Evolutionary conservation across 1,140 invertebrate species (phyloP).

Genomic region (Patella vulgata): DNA sequence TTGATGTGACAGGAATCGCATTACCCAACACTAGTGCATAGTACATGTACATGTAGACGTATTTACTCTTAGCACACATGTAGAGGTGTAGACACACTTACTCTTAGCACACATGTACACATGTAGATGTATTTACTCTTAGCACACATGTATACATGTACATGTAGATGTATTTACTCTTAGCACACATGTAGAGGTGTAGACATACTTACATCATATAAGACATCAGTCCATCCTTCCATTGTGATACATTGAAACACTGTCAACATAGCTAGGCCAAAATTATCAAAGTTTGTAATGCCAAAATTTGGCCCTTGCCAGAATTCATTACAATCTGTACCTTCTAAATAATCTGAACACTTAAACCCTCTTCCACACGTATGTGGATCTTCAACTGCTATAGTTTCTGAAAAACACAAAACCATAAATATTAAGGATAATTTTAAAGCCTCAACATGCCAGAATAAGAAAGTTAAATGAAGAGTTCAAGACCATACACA

Average conservation of each 20-base stretch:
- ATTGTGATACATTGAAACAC: conserved; percentile 99
- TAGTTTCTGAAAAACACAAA: conserved; percentile 75
- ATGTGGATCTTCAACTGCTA: conserved; percentile 79
- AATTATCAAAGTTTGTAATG: conserved; percentile 99
- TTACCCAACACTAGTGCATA: no score
- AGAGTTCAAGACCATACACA: no score
- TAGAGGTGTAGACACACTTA: no score
- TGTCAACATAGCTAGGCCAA: conserved; percentile 97
- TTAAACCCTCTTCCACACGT: conserved; percentile 79
- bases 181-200: neutral
- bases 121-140: no score
- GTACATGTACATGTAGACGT: no score
- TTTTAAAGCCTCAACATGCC: no score
- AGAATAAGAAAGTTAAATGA: no score
- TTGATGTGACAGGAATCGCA: no score
- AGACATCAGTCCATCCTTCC: conserved; percentile 97
- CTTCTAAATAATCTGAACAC: conserved; percentile 69
- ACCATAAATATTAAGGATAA: no score
- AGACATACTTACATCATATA: conserved; percentile 94
- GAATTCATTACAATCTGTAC: conserved; percentile 47
- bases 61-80: no score
- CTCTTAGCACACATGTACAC: no score
- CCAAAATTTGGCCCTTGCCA: conserved; percentile 96
- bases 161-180: neutral
- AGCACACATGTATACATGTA: no score